These are phyloP conservation scores for Stenodera caucasica DNA, from an alignment of 2,888 invertebrate genomes.

Conservation along the genomic window DNA sequence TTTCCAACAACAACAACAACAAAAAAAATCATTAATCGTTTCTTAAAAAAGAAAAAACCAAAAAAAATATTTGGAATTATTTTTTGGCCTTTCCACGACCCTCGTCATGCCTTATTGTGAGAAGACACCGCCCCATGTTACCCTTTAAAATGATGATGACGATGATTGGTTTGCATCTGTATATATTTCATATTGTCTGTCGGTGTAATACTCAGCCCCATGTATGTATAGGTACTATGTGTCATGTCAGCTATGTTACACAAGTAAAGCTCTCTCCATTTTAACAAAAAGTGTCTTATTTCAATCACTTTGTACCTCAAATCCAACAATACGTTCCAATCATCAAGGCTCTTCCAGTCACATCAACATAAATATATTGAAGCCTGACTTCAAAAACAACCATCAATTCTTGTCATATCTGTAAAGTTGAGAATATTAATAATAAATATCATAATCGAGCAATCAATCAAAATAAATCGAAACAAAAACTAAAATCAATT, in stretches of 20 bases:
- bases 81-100: constrained; percentile 49
- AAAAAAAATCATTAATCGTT: constrained; percentile 15
- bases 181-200: constrained; percentile 50
- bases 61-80: constrained; percentile 17
- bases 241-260: constrained; percentile 58
- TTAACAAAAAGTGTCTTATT: constrained; percentile 36
- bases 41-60: neutral
- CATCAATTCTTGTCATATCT: no score
- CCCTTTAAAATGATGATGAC: constrained; percentile 39
- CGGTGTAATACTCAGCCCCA: constrained; percentile 56
- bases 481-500: no score
- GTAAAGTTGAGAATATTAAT: no score
- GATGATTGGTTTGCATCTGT: constrained; percentile 47
- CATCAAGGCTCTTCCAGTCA: no score
- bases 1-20: no score
- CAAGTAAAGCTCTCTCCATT: constrained; percentile 58
- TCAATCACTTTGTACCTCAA: neutral
- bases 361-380: no score
- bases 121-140: constrained; percentile 44
- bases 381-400: no score
- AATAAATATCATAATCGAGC: no score
- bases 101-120: constrained; percentile 54
- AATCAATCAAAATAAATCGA: no score
- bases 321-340: no score
- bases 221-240: constrained; percentile 56